Evolutionary conservation across 2,797 vertebrate genomes (phyloP), one percentile per base, ranked within the genome.

Genomic region (Micrastur ruficollis): DNA sequence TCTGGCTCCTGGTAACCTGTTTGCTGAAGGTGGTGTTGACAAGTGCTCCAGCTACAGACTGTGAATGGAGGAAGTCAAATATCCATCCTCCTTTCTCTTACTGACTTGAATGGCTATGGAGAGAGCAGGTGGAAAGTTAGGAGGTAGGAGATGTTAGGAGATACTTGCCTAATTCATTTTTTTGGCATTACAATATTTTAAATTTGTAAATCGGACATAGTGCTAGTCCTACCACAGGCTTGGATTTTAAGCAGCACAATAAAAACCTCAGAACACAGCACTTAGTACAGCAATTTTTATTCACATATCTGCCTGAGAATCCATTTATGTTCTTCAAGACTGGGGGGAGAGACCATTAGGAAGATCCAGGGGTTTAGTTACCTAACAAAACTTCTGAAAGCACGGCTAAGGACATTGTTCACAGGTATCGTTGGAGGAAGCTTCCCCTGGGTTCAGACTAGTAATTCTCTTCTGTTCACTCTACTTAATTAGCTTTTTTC

Each of bases 401-500:
- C 8, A 15, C 0, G 0, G 10, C 40, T 53, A 36, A 75, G 52
- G 72, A 58, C 4, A 0, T 15, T 53, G 49, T 36, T 87, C 2
- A 5, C 31, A 63, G 75, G 44, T 70, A 32, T 34, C 2, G 0
- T 67, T 91, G 81, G 42, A 70, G 47, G 32, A 89, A 86, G 14
- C 20, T 5, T 63, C 44, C 40, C 14, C 16, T 74, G 56, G n/a
- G 12, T 82, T 95, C 52, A 83, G 52, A 49, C 29, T n/a, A 61
- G n/a, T 25, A 70, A 61, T 56, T 59, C 8, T 91, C 42, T 85
- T 70, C 27, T 90, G 25, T 83, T 89, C 17, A 4, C 12, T 73
- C 23, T 72, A 20, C 6, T 34, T 44, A 44, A 44, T 65, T 49
- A 59, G 6, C 55, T 85, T 74, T 38, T 58, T 92, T 61, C 36